Percentiles rank a stretch among this genome's conserved stretches.
phyloP scores from a whole-genome alignment of 2,797 vertebrate species.

The Bufotes viridis region DNA sequence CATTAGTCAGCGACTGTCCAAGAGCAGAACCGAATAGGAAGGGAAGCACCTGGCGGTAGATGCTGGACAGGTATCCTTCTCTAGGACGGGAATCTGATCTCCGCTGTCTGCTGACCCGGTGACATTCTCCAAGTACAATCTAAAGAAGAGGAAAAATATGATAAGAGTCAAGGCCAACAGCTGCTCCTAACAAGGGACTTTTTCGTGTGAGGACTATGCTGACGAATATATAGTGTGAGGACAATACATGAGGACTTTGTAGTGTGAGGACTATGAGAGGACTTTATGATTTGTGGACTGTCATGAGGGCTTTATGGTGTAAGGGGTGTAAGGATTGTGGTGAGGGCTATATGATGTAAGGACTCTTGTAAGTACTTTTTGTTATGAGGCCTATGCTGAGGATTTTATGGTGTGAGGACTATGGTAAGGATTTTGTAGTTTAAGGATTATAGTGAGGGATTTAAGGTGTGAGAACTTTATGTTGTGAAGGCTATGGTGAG shows the following conservation, averaged over 20 bases:
- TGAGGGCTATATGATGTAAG: too few species aligned
- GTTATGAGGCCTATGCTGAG: too few species aligned
- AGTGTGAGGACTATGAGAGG: too few species aligned
- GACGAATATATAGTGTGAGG: too few species aligned
- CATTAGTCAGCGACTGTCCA: constrained; percentile 80
- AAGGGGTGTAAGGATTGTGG: too few species aligned
- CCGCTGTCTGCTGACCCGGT: constrained; percentile 70
- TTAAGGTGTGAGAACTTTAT: not conserved
- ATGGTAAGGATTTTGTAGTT: not conserved
- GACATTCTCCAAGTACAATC: constrained; percentile 80
- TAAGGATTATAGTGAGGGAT: not conserved
- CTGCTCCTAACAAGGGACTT: not conserved
- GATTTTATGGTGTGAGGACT: too few species aligned
- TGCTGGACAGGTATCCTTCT: constrained; percentile 70
- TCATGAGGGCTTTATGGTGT: not conserved
- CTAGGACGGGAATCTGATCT: constrained; percentile 72
- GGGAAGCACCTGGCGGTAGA: constrained; percentile 82
- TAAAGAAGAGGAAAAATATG: constrained; percentile 55
- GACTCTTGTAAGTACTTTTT: too few species aligned
- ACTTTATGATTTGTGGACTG: not conserved
- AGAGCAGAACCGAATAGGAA: constrained; percentile 80
- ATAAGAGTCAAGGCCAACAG: constrained; percentile 2
- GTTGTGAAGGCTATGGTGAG: not conserved
- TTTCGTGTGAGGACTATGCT: not conserved
- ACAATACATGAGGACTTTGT: too few species aligned